phyloP scores from a whole-genome alignment of 2,797 vertebrate species.

The Psittacula echo region DNA sequence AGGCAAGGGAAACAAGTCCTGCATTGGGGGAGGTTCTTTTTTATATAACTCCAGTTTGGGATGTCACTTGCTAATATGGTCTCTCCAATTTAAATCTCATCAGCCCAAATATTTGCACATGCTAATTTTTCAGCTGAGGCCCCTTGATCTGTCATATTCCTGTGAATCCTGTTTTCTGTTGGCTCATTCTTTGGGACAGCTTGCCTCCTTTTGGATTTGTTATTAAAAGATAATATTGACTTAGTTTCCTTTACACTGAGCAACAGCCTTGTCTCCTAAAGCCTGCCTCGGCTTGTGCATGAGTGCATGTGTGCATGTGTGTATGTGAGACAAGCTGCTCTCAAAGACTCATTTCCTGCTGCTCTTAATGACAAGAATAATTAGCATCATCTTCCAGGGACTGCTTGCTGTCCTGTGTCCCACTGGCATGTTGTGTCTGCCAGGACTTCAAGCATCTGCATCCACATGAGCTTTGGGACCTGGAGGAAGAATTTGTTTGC shows the following conservation, averaged over 20 bases:
- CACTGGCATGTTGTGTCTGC: neutral
- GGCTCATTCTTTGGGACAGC: slow-evolving; percentile 66
- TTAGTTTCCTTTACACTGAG: slow-evolving; percentile 46
- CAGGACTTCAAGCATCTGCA: neutral
- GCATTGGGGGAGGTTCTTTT: neutral
- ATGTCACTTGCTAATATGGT: neutral
- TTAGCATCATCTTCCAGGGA: neutral
- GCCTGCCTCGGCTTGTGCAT: neutral
- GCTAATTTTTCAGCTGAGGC: slow-evolving; percentile 68
- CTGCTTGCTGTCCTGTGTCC: neutral
- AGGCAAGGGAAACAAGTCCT: neutral
- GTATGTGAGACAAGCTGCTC: neutral
- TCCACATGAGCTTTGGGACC: neutral
- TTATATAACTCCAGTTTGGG: neutral
- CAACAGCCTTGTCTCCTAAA: slow-evolving; percentile 25
- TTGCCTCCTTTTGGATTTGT: slow-evolving; percentile 68
- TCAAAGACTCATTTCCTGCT: slow-evolving; percentile 10
- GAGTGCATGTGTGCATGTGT: neutral
- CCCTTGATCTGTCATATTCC: slow-evolving; percentile 55
- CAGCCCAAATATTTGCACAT: slow-evolving; percentile 73
- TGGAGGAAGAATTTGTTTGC: neutral
- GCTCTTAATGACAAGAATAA: slow-evolving; percentile 29
- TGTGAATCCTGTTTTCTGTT: slow-evolving; percentile 60
- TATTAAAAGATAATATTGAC: slow-evolving; percentile 77
- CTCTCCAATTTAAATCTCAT: slow-evolving; percentile 58